Evolutionary conservation across 2,888 invertebrate species (phyloP).

Genomic region (Caradrina kadenii): DNA sequence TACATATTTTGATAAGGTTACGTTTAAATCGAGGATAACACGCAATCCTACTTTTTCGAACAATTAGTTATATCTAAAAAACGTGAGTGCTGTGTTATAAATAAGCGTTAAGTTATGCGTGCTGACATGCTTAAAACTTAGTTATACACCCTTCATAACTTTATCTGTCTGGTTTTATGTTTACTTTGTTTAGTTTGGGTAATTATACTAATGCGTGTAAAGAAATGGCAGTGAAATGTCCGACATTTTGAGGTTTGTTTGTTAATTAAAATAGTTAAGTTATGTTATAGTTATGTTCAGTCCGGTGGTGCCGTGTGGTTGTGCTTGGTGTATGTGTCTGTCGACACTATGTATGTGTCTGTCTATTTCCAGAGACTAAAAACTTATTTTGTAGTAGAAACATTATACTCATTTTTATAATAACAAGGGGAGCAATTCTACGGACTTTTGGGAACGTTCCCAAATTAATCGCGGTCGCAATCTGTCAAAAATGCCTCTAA

Average conservation of each 20-base stretch:
- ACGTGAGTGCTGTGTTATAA: slow-evolving; percentile 63
- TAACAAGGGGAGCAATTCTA: neutral
- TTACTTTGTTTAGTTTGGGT: slow-evolving; percentile 43
- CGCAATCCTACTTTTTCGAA: slow-evolving; percentile 72
- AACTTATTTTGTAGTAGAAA: neutral
- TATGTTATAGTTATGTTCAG: neutral
- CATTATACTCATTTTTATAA: neutral
- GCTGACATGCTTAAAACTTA: slow-evolving; percentile 58
- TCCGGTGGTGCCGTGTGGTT: too few relatives aligned
- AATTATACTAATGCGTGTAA: slow-evolving; percentile 53
- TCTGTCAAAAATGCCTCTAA: too few relatives aligned
- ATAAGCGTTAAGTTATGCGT: slow-evolving; percentile 61
- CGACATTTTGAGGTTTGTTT: slow-evolving; percentile 24
- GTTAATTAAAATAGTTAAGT: slow-evolving; percentile 17
- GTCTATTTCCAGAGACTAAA: neutral
- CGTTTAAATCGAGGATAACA: slow-evolving; percentile 74
- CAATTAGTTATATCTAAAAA: slow-evolving; percentile 74
- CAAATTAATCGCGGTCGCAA: too few relatives aligned
- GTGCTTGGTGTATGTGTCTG: neutral
- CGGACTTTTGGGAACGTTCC: too few relatives aligned
- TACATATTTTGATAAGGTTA: slow-evolving; percentile 70
- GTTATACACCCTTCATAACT: slow-evolving; percentile 50
- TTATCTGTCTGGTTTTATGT: slow-evolving; percentile 53
- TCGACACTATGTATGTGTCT: neutral
- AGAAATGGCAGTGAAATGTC: slow-evolving; percentile 38